Conservation (phyloP, 37 sponge, comb jelly and placozoan genomes). For the Geodia barretti region DNA sequence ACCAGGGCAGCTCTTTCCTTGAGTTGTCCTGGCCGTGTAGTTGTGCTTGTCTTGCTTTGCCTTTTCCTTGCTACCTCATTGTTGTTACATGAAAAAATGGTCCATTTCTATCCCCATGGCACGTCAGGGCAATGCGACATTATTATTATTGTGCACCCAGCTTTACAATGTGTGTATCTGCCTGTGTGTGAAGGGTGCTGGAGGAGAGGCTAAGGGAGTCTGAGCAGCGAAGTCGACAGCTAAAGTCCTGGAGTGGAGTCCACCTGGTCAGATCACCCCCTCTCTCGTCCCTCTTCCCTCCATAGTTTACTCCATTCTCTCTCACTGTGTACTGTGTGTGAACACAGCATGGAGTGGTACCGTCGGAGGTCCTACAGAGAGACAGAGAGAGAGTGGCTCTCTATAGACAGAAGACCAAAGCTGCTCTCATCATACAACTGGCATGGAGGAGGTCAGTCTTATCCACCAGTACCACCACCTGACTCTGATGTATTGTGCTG, state of each 20-base stretch:
- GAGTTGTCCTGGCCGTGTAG: no score
- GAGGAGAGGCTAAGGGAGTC: slow-evolving; percentile 35
- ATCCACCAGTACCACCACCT: no score
- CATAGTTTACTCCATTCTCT: not conserved
- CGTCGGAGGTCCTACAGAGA: slow-evolving; percentile 42
- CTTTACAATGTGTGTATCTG: not conserved
- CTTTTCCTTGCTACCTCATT: no score
- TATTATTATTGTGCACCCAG: no score
- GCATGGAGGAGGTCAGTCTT: slow-evolving; percentile 76
- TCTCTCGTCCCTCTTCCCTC: not conserved
- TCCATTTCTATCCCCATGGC: no score
- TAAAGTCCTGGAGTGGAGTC: slow-evolving; percentile 17
- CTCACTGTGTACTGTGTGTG: slow-evolving; percentile 1
- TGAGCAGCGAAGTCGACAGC: slow-evolving; percentile 32
- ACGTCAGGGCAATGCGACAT: no score
- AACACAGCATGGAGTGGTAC: slow-evolving; percentile 13
- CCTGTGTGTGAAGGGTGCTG: slow-evolving; percentile 45
- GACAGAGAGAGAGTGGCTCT: slow-evolving; percentile 68
- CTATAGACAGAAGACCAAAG: slow-evolving; percentile 74
- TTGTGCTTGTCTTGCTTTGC: not conserved
- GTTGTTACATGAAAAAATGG: no score
- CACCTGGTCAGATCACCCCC: not conserved
- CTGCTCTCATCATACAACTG: slow-evolving; percentile 88
- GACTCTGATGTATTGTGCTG: no score
- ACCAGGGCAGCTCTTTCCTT: no score